Base-by-base conservation (phyloP, 2,888 invertebrate genomes). In the Spisula solida region DNA sequence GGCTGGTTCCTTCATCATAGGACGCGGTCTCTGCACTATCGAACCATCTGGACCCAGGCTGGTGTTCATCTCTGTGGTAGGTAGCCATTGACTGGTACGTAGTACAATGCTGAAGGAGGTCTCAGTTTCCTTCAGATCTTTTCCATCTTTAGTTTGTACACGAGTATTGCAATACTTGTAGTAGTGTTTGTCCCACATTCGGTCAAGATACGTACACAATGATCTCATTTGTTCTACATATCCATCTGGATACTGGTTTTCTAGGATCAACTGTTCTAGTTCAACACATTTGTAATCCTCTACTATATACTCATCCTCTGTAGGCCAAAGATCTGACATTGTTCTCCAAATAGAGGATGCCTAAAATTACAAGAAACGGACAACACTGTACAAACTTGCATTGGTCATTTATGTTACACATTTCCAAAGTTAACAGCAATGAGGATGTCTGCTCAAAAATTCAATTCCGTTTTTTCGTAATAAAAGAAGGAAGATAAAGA, bases 21-120 rank as follows among this genome's bases (percentile, higher is more conserved):
- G 66, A 8, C 81, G 75, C 18, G 55, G 75, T 16, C 70, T 47
- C 10, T 51, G 78, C 1, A 34, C 70, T 10, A 91, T 84, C 25
- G 25, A 55, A 20, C 91, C 79, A 80, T 88, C 82, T n/a, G 29
- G n/a, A 14, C 87, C 78, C 47, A 84, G 48, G 78, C 82, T 31
- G 29, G 82, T 87, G n/a, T 90, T 86, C 0, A 79, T 90, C 88
- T 93, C 85, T 20, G 92, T 47, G 0, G 94, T 94, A 16, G 96
- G 96, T 34, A 96, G 85, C 96, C 96, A 96, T 16, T 88, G 82
- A 20, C 93, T 79, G 2, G 90, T 91, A 66, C 92, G 90, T 48
- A 96, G 91, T 70, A 93, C 82, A 29, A 95, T 93, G 84, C 94
- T 93, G 85, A 96, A 95, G 0, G 96, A 96, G 0, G 95, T 94